These are phyloP conservation scores for Didymodactylos carnosus DNA, from an alignment of 2,888 invertebrate species.

Conservation along the genomic window DNA sequence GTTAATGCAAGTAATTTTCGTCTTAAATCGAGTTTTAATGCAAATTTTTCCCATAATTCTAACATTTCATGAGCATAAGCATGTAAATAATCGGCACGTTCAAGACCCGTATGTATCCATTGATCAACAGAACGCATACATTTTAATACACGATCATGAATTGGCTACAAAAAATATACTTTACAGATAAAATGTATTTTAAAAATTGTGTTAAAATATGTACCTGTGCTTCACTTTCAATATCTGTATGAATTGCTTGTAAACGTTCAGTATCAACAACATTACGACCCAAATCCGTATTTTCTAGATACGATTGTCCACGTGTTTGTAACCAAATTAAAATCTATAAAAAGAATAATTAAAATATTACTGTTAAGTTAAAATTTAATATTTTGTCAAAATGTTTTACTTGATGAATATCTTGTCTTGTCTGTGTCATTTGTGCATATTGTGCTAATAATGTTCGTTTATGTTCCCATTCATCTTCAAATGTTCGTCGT, in stretches of 20 bases:
- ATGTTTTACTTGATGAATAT: slow-evolving; percentile 41
- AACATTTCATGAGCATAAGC: slow-evolving; percentile 41
- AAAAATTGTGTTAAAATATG: background rate
- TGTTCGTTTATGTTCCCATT: slow-evolving; percentile 46
- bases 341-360: slow-evolving; percentile 19
- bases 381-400: background rate
- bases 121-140: slow-evolving; percentile 58
- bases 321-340: slow-evolving; percentile 29
- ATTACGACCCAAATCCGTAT: slow-evolving; percentile 50
- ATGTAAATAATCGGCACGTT: slow-evolving; percentile 12
- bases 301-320: slow-evolving; percentile 29
- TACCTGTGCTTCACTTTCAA: slow-evolving; percentile 45
- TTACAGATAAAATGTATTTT: background rate
- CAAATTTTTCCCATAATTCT: slow-evolving; percentile 48
- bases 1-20: slow-evolving; percentile 48
- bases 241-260: slow-evolving; percentile 48
- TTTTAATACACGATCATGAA: slow-evolving; percentile 54
- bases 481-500: slow-evolving; percentile 48
- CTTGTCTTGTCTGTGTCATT: slow-evolving; percentile 50
- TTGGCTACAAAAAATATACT: slow-evolving; percentile 33
- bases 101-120: slow-evolving; percentile 45
- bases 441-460: slow-evolving; percentile 59
- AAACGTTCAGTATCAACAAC: slow-evolving; percentile 47
- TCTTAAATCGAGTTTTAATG: slow-evolving; percentile 50
- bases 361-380: background rate